Evolutionary conservation across 2,797 vertebrate genomes (phyloP), one percentile per base, ranked within the genome.

Genomic region (Siniperca obscura): DNA sequence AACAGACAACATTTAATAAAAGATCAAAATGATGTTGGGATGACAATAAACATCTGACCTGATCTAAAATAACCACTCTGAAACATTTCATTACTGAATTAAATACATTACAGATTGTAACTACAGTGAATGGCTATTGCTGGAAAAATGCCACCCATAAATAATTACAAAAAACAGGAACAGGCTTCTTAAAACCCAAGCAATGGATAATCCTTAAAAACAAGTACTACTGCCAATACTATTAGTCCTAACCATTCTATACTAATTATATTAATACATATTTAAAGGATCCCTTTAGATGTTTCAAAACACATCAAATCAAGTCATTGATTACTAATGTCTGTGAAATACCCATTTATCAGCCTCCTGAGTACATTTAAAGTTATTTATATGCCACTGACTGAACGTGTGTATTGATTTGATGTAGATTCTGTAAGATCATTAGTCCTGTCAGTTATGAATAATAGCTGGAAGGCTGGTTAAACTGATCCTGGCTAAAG

Each of bases 1-100:
- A 94, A 89, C 10, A 62, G 30, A 90, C 46, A 78, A 92, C 7
- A 80, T 70, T 55, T 14, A 65, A 76, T 10, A 78, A 78, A 40
- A 72, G n/a, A 78, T 84, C 13, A 76, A 27, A 71, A 74, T 22
- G 5, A 46, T 12, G 36, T 55, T 17, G 17, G 17, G 30, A 36
- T 70, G n/a, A 48, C 22, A 75, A 73, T 50, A n/a, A 12, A 77
- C 10, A 55, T 42, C 9, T 7, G 61, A 40, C 12, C 30, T 30
- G 30, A 52, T 73, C 34, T 46, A 59, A 70, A 44, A 61, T 38
- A 81, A 61, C n/a, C 17, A 38, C 38, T 21, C n/a, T 34, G 8
- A 74, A 62, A 64, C 17, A 14, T 61, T 10, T 68, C 10, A 53
- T n/a, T 13, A 62, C 5, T 50, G 4, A 70, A 69, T 53, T 25